phyloP scores from a whole-genome alignment of 2,888 invertebrate genomes.

The Cantharis nigra region DNA sequence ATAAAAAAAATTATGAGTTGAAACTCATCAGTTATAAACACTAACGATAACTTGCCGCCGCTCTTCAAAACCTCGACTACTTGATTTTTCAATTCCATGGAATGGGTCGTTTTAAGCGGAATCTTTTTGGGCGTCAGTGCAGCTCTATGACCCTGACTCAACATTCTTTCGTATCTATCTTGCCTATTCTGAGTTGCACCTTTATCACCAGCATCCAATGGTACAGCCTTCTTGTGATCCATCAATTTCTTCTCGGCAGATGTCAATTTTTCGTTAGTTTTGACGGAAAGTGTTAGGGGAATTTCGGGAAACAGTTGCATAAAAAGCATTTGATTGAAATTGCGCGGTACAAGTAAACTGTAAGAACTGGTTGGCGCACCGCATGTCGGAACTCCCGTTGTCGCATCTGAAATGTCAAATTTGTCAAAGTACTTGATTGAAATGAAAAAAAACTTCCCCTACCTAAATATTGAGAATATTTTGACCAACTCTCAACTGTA shows the following conservation, averaged over 20 bases:
- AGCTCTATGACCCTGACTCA: conserved; percentile 51
- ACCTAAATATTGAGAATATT: conserved; percentile 80
- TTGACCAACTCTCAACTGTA: conserved; percentile 84
- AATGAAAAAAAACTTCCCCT: conserved; percentile 14
- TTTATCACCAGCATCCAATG: conserved; percentile 36
- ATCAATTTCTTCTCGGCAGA: conserved; percentile 38
- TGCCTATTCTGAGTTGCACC: conserved; percentile 40
- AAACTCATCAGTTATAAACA: conserved; percentile 30
- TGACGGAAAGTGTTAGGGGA: conserved; percentile 28
- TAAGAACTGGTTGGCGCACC: conserved; percentile 64
- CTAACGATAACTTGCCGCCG: conserved; percentile 71
- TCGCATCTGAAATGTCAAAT: conserved; percentile 61
- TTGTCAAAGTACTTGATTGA: neutral
- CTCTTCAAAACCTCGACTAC: conserved; percentile 61
- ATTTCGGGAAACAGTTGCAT: conserved; percentile 73
- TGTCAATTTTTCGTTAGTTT: conserved; percentile 4
- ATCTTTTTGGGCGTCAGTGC: conserved; percentile 51
- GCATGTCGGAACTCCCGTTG: conserved; percentile 75
- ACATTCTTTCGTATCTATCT: conserved; percentile 53
- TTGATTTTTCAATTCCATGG: conserved; percentile 49
- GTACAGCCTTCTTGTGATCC: conserved; percentile 41
- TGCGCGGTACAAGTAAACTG: conserved; percentile 67
- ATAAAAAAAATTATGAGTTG: neutral
- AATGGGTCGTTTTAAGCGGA: conserved; percentile 47
- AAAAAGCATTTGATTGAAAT: conserved; percentile 78